These are phyloP conservation scores for Nycticorax nycticorax DNA, from an alignment of 2,113 vertebrate genomes.

Conservation along the genomic window DNA sequence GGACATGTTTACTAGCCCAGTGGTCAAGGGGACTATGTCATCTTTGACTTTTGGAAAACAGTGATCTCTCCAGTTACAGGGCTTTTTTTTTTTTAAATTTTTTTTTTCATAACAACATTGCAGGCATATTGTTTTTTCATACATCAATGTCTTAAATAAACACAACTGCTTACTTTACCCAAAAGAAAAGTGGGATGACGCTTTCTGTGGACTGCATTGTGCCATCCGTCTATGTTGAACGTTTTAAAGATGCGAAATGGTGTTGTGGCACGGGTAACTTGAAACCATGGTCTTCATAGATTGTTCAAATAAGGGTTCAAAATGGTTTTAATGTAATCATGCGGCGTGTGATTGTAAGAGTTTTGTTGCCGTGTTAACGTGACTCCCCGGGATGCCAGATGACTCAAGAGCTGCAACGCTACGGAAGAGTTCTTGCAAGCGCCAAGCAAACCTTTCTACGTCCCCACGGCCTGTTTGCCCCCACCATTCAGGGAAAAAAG, in stretches of 20 bases:
- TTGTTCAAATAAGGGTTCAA: background rate
- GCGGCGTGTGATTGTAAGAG: background rate
- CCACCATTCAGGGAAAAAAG: background rate
- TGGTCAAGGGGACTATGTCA: background rate
- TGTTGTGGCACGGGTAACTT: background rate
- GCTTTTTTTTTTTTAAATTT: background rate
- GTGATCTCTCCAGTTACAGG: background rate
- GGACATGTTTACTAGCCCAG: background rate
- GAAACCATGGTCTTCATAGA: background rate
- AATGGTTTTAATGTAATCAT: background rate
- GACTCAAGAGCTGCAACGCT: background rate
- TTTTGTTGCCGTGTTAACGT: background rate
- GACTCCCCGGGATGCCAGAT: background rate
- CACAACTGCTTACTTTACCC: background rate
- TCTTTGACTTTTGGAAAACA: background rate
- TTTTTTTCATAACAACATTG: background rate
- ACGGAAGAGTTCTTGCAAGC: background rate
- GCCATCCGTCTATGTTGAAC: background rate
- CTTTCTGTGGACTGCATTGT: background rate
- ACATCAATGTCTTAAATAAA: background rate
- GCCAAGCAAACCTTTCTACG: background rate
- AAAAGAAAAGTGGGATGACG: background rate
- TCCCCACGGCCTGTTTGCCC: background rate
- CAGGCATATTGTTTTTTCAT: background rate
- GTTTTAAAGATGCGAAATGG: background rate